These are phyloP conservation scores for Monodelphis domestica DNA, from an alignment of 2,797 vertebrate species.

Conservation along the genomic window DNA sequence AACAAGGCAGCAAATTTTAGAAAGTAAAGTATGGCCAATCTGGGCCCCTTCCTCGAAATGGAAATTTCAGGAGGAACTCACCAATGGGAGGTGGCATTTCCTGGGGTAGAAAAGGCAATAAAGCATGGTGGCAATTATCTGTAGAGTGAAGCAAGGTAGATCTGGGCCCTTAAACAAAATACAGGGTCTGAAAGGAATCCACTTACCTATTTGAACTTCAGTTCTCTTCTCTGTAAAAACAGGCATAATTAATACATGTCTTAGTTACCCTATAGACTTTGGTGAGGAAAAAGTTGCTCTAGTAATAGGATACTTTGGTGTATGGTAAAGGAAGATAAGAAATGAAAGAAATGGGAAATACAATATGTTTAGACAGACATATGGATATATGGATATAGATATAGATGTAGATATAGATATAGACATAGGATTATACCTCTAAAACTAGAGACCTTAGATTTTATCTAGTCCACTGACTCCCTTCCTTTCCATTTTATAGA, in stretches of 20 bases:
- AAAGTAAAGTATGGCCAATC: not conserved
- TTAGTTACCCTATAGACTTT: not conserved
- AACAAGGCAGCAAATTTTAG: not conserved
- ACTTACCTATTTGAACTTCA: not conserved
- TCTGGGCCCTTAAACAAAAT: not conserved
- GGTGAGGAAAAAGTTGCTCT: not conserved
- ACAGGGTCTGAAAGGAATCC: not conserved
- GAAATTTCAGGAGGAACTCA: not conserved
- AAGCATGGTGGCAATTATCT: not conserved
- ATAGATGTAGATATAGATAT: no score
- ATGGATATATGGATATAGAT: no score
- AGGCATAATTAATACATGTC: not conserved
- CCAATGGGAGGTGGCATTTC: not conserved
- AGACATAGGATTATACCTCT: not conserved
- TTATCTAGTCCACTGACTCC: not conserved
- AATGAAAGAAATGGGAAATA: not conserved
- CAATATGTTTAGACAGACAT: not conserved
- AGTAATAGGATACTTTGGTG: not conserved
- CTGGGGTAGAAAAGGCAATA: not conserved
- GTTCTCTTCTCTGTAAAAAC: not conserved
- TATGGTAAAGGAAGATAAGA: not conserved
- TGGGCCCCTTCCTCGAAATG: not conserved
- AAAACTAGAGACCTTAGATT: not conserved
- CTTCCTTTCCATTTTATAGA: not conserved
- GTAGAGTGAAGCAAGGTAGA: not conserved